Evolutionary conservation across 2,113 vertebrate genomes (phyloP), one percentile per base, ranked within the genome.

Genomic region (Jaculus jaculus): DNA sequence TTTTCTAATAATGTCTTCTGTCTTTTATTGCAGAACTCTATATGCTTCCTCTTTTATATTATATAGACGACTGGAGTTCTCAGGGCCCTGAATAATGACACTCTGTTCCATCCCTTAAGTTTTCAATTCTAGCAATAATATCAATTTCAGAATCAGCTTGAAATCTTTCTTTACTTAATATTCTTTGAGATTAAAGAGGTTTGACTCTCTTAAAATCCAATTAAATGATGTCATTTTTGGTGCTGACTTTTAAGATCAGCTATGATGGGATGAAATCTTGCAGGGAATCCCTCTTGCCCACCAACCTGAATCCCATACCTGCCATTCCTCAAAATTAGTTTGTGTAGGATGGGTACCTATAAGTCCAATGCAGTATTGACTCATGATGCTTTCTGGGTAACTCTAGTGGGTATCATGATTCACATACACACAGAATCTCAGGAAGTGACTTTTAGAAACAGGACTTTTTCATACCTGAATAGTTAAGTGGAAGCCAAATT

Each of bases 151-250:
- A 78, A 78, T 91, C 72, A 94, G n/a, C 16, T 66, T 84, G 51
- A 92, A 94, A 92, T 66, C 61, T 84, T 80, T 68, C 54, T 87
- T 92, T 60, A 65, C 15, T 89, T 84, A 95, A 77, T 28, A 94
- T 75, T 92, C 26, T 79, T 80, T 54, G 30, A 91, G 24, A 20
- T 47, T 61, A 84, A 47, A 61, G 30, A 89, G 20, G 15, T 47
- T 61, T 82, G 47, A 13, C 54, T 61, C 0, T 87, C 37, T 66
- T 82, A 58, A 90, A 95, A 81, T 84, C 23, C 54, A 90, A 87
- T 80, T 87, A 94, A 92, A 75, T 39, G 42, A 74, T 39, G 11
- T 0, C 61, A 93, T 84, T 68, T 69, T 26, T 54, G 37, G 21
- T 68, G 37, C 63, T 54, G 63, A 10, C 63, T 32, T 39, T 87